Evolutionary conservation across 2,888 invertebrate genomes (phyloP).

Genomic region (Augiades crinisus): DNA sequence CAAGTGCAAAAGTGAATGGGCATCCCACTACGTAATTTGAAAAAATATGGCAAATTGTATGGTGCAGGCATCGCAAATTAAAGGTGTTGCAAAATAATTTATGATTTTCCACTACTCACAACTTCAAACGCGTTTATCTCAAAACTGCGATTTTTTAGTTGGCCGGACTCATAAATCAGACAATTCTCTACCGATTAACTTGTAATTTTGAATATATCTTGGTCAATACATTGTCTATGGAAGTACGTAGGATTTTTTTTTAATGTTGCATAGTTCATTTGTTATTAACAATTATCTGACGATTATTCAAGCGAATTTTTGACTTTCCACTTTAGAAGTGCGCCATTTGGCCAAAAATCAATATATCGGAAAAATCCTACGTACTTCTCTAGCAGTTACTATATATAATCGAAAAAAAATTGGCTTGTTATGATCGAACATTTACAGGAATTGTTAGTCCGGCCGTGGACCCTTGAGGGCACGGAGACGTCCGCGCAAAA

Average conservation of each 20-base stretch:
- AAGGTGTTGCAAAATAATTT: constrained; percentile 18
- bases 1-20: constrained; percentile 18
- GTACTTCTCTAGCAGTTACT: background rate
- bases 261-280: constrained; percentile 11
- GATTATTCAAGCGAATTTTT: constrained; percentile 4
- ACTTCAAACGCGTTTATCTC: background rate
- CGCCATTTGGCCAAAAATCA: constrained; percentile 4
- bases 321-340: constrained; percentile 5
- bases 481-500: background rate
- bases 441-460: too few relatives aligned
- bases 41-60: constrained; percentile 12
- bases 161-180: too few relatives aligned
- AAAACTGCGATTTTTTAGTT: background rate
- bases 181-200: too few relatives aligned
- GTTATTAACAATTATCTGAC: constrained; percentile 19
- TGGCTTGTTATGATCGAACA: too few relatives aligned
- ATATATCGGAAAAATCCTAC: constrained; percentile 1
- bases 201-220: too few relatives aligned
- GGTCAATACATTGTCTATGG: too few relatives aligned
- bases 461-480: too few relatives aligned
- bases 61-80: constrained; percentile 8
- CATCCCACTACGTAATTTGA: background rate
- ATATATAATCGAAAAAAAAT: too few relatives aligned
- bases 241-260: too few relatives aligned
- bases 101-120: background rate